Evolutionary conservation across 2,797 vertebrate genomes (phyloP), one percentile per base, ranked within the genome.

Genomic region (Periophthalmus magnuspinnatus): DNA sequence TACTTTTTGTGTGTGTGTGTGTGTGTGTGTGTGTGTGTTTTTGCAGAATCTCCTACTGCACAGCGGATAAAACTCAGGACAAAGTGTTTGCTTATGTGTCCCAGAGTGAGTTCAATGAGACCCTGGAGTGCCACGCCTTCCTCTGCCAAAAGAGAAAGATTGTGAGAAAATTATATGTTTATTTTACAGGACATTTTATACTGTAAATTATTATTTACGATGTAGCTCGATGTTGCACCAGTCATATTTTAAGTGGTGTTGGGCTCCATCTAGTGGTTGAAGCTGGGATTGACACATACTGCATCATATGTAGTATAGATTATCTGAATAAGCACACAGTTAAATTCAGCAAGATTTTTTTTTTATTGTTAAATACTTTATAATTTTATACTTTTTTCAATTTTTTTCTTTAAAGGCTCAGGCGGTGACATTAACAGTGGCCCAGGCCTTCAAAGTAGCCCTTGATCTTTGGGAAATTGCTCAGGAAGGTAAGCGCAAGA

Each of bases 141-240:
- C 95, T 97, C 72, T 97, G 95, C 61, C 95, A 96, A 77, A 97
- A 97, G 91, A 96, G 94, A 89, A 97, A 97, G 90, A 95, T 97
- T 36, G 96, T 97, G 90, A 94, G 95, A 91, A 5, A 9, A 45
- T 19, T 33, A 1, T 63, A 16, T 58, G 19, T 71, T 16, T 24
- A 57, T 48, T 48, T 61, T 11, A 45, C 13, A 1, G 41, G 63
- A 7, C 21, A 22, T 55, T 7, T 8, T 68, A 11, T 22, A 14
- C 21, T 55, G 8, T 17, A 7, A 16, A 13, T 57, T 32, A 14
- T 16, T 6, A 28, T 33, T 58, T 7, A 33, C 19, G 13, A 32
- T 17, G 55, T 32, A 57, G 55, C 2, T 21, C 24, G 32, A 17
- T 59, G 8, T 19, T n/a, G 3, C 1, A 5, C 16, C 19, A 65